Evolutionary conservation across 2,113 vertebrate genomes (phyloP), one percentile per base, ranked within the genome.

Genomic region (Eurypyga helias): DNA sequence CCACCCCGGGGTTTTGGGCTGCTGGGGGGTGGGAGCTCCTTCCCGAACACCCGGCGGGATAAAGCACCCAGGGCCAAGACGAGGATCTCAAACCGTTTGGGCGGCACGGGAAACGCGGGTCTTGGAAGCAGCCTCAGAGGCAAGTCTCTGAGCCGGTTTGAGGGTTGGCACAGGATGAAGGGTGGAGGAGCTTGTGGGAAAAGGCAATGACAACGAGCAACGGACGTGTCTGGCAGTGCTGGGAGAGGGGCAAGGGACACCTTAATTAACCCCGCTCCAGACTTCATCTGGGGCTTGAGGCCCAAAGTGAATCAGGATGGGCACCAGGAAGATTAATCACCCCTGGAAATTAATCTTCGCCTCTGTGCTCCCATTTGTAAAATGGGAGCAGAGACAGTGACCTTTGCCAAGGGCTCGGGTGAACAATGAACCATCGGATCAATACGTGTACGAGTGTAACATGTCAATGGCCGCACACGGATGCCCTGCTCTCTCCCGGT

Each of bases 381-480:
- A 61, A 55, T 23, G 62, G 94, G 78, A 90, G 78, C 52, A 83
- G 78, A 72, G 88, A 13, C 54, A 11, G 88, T 80, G 94, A 96
- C 95, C 96, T 96, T 95, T 96, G 96, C 94, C 94, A 96, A 97
- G 95, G 94, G 88, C 96, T 95, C 4, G 75, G 81, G 85, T 31
- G 94, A 87, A 87, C 92, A 93, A 83, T 85, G 95, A 78, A 52
- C 94, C 57, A 7, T 3, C 1, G 9, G 94, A 97, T 97, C 96
- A 91, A 95, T 96, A 93, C 0, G 38, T 13, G 90, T 87, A 96
- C 92, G 96, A 94, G 96, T 19, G 29, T 24, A 8, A 96, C 95
- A 93, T 95, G 61, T 79, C 95, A 95, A 96, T 96, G 91, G 52
- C 93, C 3, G 0, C 12, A 15, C 10, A 6, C 41, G 6, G 54